Base-by-base conservation (phyloP, 2,797 vertebrate genomes). In the Alfaro cultratus region DNA sequence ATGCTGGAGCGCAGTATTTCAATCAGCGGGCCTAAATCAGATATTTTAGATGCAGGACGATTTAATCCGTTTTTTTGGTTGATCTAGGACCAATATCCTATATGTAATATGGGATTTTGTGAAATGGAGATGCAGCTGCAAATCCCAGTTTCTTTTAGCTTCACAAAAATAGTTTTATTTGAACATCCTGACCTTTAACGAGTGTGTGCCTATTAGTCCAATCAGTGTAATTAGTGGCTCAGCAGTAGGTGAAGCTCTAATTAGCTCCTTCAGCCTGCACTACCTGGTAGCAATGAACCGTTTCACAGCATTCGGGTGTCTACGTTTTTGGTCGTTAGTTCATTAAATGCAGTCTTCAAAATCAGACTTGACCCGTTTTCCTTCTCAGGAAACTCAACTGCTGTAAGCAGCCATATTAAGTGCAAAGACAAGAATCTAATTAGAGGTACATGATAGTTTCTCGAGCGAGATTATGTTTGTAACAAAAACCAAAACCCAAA, bases 161-260 rank as follows among this genome's bases (percentile, higher is more conserved):
- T 23, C 11, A 18, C 18, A 73, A 75, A 41, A 43, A 62, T 85
- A 70, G 60, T 85, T 86, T 87, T 80, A 84, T 86, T 82, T 41
- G 67, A 87, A 86, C 76, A 83, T 73, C 83, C 39, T 86, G 83
- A 81, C 84, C 77, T 88, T 88, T 87, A 87, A 88, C 87, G 86
- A 90, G 47, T 45, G 76, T 73, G 81, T 81, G 73, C 72, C 83
- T 77, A 83, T 86, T 85, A 85, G 86, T 60, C 74, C 77, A 76
- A 79, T 87, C 75, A 82, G 79, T 84, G 57, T 89, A 87, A 93
- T 92, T 88, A 91, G 82, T 5, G 16, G 76, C 78, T 86, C 31
- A 39, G 77, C 76, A 68, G 45, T 45, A 83, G 68, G 75, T 5
- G 47, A 80, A 82, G 77, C 87, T 81, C 85, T 89, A 84, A 91